Evolutionary conservation across 2,888 invertebrate genomes (phyloP), one percentile per base, ranked within the genome.

Genomic region (Temnothorax ravouxi): DNA sequence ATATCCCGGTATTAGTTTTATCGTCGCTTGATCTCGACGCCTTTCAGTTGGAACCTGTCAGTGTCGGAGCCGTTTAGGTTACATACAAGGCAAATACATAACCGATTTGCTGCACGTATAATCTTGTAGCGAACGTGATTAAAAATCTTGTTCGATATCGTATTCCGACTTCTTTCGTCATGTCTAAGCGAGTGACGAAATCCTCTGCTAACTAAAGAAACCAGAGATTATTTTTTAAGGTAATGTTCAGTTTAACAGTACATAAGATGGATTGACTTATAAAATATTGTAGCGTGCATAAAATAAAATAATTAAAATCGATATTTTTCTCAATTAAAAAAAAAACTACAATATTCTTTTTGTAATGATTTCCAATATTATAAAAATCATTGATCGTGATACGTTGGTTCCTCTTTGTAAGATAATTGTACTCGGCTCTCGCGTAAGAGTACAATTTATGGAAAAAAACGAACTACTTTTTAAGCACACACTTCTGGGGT

Each of bases 401-500:
- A 52, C 0, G 9, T 67, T 29, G 1, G 3, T 59, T 1, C 15
- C 38, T 34, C 3, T 62, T 41, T 6, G 5, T 47, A 44, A 25
- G 13, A 29, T 8, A 25, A 54, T 50, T 54, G 18, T 18, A 38
- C 13, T 67, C 15, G 5, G 0, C 69, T 69, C 11, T 47, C 34
- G 21, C 8, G 64, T 77, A 71, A 56, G 50, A 38, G 38, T n/a
- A 84, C 74, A 79, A 87, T 84, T 88, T 83, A 89, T 85, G 71
- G 59, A 84, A 84, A 84, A 87, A 87, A 84, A 87, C 75, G 52
- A 84, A 74, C 61, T 84, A 84, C 85, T 86, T 86, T 80, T 87
- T 62, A 76, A 98, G 98, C 95, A 98, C 98, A 86, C 99, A 99
- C 95, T 99, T 99, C 95, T 99, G 99, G 99, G 99, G 99, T 54